Percentiles rank a stretch among this genome's conserved stretches.
Conservation (phyloP, 1,140 invertebrate genomes). For the Sipha flava region DNA sequence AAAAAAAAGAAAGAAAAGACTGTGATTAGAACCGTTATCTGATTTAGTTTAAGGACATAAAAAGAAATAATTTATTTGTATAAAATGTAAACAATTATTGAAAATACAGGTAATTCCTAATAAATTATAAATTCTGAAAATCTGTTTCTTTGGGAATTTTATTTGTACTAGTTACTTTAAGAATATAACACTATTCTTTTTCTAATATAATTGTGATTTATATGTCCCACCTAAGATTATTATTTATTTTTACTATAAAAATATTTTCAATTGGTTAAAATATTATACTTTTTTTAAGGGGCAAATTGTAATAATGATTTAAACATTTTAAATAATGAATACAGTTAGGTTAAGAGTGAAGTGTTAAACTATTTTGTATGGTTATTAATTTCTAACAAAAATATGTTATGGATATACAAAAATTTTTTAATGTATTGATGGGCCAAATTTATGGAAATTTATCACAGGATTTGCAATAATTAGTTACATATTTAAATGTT, state of each 20-base stretch:
- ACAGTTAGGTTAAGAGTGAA: background rate
- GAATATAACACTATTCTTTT: background rate
- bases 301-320: background rate
- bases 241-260: background rate
- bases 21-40: constrained; percentile 9
- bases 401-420: background rate
- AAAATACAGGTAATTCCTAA: background rate
- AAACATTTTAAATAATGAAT: too few relatives aligned
- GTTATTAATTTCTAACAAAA: background rate
- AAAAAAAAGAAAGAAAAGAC: constrained; percentile 2
- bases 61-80: background rate
- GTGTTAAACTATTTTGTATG: background rate
- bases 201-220: background rate
- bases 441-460: background rate
- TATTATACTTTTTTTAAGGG: background rate
- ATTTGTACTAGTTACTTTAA: background rate
- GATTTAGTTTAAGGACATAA: background rate
- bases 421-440: background rate
- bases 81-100: background rate
- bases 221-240: background rate
- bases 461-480: background rate
- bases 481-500: background rate
- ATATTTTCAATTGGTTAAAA: background rate
- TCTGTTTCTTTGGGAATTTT: background rate
- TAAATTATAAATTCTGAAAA: background rate